phyloP scores from a whole-genome alignment of 1,140 invertebrate genomes.

The Macrotrachela quadricornifera region DNA sequence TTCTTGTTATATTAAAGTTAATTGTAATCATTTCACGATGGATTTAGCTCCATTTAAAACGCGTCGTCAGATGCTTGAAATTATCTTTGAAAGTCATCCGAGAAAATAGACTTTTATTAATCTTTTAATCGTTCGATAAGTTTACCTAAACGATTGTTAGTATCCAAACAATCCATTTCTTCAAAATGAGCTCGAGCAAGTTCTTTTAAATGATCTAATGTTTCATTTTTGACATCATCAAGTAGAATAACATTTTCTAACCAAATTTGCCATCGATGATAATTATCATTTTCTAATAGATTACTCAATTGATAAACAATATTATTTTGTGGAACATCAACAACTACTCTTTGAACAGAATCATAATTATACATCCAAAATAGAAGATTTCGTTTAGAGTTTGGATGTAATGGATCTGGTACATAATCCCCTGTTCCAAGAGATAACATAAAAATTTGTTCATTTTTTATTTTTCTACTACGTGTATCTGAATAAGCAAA shows the following conservation, averaged over 20 bases:
- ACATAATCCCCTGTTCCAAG: background rate
- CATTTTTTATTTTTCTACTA: background rate
- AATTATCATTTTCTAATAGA: background rate
- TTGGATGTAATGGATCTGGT: background rate
- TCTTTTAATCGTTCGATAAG: too few relatives aligned
- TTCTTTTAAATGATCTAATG: background rate
- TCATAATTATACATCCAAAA: background rate
- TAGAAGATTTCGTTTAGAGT: background rate
- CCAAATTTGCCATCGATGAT: background rate
- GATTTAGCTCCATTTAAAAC: too few relatives aligned
- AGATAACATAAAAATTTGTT: background rate
- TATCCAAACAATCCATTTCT: too few relatives aligned
- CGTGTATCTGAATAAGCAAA: background rate
- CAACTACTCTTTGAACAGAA: background rate
- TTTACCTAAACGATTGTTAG: too few relatives aligned
- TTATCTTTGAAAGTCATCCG: too few relatives aligned
- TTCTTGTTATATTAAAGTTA: too few relatives aligned
- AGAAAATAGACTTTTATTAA: too few relatives aligned
- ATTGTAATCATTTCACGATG: too few relatives aligned
- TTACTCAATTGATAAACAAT: background rate
- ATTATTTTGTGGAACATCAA: background rate
- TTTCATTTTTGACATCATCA: background rate
- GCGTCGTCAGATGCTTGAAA: too few relatives aligned
- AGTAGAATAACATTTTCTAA: background rate
- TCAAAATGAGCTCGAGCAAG: too few relatives aligned